Conservation (phyloP, 2,888 invertebrate genomes). For the Darwinula stevensoni region DNA sequence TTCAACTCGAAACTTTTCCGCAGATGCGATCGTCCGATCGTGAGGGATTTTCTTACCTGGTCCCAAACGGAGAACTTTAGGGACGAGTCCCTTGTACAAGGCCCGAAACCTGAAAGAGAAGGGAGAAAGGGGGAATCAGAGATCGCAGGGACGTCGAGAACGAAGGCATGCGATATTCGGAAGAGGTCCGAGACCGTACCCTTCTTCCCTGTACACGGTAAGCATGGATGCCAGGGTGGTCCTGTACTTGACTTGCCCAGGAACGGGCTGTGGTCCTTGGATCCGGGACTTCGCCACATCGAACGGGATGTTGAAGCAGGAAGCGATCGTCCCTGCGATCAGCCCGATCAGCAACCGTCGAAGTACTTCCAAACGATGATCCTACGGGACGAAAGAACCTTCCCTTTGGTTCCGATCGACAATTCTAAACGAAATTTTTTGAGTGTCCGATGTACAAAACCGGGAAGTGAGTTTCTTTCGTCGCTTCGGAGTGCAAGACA, state of each 20-base stretch:
- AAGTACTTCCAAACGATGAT: conserved; percentile 18
- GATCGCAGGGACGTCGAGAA: conserved; percentile 6
- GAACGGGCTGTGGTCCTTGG: conserved; percentile 57
- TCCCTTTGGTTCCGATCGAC: no score
- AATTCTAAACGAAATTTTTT: no score
- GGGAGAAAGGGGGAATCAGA: conserved; percentile 7
- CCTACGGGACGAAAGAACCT: no score
- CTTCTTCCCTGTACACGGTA: conserved; percentile 57
- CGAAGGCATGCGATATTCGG: no score
- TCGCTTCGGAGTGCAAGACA: no score
- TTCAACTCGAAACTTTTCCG: no score
- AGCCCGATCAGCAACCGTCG: conserved; percentile 57
- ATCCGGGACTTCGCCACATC: conserved; percentile 87
- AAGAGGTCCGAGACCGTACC: conserved; percentile 24
- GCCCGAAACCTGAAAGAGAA: conserved; percentile 36
- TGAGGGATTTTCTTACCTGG: conserved; percentile 27
- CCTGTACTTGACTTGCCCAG: conserved; percentile 40
- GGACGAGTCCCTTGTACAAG: conserved; percentile 65
- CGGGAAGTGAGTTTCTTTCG: no score
- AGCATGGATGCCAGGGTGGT: conserved; percentile 38
- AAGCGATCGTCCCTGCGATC: conserved; percentile 54
- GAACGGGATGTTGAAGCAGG: conserved; percentile 70
- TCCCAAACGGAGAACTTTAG: conserved; percentile 65
- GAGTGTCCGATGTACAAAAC: no score
- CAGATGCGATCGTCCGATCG: no score